These are phyloP conservation scores for Plagodis pulveraria DNA, from an alignment of 2,888 invertebrate species.

Conservation along the genomic window DNA sequence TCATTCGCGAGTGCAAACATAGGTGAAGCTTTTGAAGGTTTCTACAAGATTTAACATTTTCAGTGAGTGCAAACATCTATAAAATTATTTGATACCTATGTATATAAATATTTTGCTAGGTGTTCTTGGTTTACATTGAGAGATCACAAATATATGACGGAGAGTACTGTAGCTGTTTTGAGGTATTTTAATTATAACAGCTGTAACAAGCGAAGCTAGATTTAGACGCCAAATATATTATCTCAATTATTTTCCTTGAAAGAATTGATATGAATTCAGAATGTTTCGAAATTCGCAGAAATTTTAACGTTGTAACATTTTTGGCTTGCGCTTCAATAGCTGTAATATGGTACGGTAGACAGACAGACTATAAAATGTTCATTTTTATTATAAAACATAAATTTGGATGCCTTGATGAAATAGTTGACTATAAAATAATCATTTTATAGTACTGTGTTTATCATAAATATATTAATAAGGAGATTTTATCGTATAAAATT, in stretches of 20 bases:
- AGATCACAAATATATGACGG: too few species aligned
- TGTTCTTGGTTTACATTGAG: too few species aligned
- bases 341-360: conserved; percentile 2
- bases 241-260: too few species aligned
- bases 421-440: conserved; percentile 28
- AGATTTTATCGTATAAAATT: too few species aligned
- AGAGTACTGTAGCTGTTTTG: too few species aligned
- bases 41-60: conserved; percentile 59
- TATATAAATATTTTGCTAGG: neutral
- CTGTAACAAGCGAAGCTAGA: too few species aligned
- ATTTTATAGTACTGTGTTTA: too few species aligned
- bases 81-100: conserved; percentile 34
- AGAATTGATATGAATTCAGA: too few species aligned
- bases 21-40: conserved; percentile 45
- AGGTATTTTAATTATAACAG: too few species aligned
- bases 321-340: conserved; percentile 38
- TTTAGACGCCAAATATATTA: too few species aligned
- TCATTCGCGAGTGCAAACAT: conserved; percentile 70
- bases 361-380: conserved; percentile 32
- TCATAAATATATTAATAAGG: too few species aligned
- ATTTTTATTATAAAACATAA: conserved; percentile 24
- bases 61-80: conserved; percentile 43
- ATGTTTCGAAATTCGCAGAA: too few species aligned
- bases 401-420: conserved; percentile 32
- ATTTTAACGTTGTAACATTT: conserved; percentile 3